These are phyloP conservation scores for Caenorhabditis doughertyi DNA, from an alignment of 2,888 invertebrate species.

Conservation along the genomic window DNA sequence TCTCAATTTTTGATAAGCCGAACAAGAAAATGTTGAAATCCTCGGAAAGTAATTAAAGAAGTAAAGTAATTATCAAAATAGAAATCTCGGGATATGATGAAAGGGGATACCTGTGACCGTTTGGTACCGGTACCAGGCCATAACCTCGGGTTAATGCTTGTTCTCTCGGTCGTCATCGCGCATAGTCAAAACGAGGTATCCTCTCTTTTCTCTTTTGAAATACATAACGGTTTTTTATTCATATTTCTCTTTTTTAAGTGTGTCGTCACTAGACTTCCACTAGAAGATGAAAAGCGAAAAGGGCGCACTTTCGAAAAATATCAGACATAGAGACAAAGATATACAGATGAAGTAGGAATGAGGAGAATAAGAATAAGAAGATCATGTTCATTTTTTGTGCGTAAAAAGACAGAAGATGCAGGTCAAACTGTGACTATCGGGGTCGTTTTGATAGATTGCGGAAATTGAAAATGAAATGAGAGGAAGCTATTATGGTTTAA, in stretches of 20 bases:
- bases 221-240: constrained; percentile 38
- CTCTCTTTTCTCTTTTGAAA: constrained; percentile 29
- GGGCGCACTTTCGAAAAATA: constrained; percentile 36
- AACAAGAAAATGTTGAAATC: not conserved
- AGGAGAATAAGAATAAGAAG: not conserved
- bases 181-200: constrained; percentile 31
- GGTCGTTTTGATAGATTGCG: constrained; percentile 35
- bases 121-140: constrained; percentile 38
- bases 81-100: not conserved
- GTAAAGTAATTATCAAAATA: not conserved
- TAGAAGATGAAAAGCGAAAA: constrained; percentile 29
- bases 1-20: too few relatives aligned
- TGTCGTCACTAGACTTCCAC: constrained; percentile 42
- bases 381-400: constrained; percentile 42
- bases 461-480: constrained; percentile 48
- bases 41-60: not conserved
- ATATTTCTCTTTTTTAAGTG: constrained; percentile 26
- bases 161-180: constrained; percentile 39
- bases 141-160: constrained; percentile 61
- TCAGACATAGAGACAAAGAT: constrained; percentile 1
- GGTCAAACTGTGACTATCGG: constrained; percentile 56
- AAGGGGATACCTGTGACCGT: constrained; percentile 16
- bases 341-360: not conserved
- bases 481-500: constrained; percentile 20
- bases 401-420: constrained; percentile 33